These are phyloP conservation scores for Nannobrachium achirus DNA, from an alignment of 2,113 vertebrate species.

Conservation along the genomic window DNA sequence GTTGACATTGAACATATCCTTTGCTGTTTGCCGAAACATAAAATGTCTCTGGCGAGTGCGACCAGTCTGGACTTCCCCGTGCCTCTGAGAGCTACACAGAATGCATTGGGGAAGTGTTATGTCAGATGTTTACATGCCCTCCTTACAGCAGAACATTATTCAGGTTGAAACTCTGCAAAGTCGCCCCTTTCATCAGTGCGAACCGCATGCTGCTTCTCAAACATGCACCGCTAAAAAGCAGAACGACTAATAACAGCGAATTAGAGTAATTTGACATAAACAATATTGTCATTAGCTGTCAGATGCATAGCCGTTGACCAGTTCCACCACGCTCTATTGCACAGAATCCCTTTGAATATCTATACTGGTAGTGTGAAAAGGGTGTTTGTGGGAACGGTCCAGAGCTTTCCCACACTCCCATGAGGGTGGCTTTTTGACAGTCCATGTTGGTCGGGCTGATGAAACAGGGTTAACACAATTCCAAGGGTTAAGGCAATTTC, in stretches of 20 bases:
- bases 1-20: too few species aligned
- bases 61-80: too few species aligned
- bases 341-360: background rate
- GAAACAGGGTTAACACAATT: background rate
- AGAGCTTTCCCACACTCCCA: too few species aligned
- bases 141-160: too few species aligned
- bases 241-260: background rate
- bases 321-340: background rate
- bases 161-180: too few species aligned
- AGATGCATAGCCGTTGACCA: background rate
- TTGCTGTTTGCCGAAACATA: too few species aligned
- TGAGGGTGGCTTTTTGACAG: slow-evolving; percentile 7
- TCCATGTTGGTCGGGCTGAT: background rate
- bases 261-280: background rate
- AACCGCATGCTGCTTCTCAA: background rate
- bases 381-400: background rate
- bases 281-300: background rate
- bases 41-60: too few species aligned
- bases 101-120: too few species aligned
- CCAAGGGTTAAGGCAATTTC: slow-evolving; percentile 23
- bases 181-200: background rate
- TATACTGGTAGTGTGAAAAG: background rate
- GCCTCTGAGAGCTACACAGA: too few species aligned
- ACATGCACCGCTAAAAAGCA: background rate
- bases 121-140: too few species aligned